These are phyloP conservation scores for Bucorvus abyssinicus DNA, from an alignment of 2,797 vertebrate species.

Conservation along the genomic window DNA sequence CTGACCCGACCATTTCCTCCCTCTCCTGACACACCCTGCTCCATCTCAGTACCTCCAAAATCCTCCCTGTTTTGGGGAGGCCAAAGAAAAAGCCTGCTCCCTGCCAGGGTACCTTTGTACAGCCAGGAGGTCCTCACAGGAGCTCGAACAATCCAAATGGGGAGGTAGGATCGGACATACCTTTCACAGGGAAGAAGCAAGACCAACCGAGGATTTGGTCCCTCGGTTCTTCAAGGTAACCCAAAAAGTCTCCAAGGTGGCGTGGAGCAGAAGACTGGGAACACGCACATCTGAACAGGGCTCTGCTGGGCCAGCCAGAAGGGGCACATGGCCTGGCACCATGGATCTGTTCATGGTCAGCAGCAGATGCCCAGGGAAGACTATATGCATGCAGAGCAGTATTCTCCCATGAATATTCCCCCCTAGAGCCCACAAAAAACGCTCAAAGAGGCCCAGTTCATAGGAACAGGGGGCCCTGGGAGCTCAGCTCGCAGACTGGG, in stretches of 20 bases:
- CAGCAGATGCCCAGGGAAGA: neutral
- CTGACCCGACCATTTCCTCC: too few species aligned
- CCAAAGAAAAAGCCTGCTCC: neutral
- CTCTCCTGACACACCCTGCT: too few species aligned
- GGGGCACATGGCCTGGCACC: neutral
- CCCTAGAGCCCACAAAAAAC: too few species aligned
- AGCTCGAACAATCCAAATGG: neutral
- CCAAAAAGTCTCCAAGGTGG: neutral
- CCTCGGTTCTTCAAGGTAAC: neutral
- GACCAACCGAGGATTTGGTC: neutral
- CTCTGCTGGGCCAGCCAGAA: neutral
- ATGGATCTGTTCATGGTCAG: rapidly evolving
- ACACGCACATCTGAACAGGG: too few species aligned
- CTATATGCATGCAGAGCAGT: neutral
- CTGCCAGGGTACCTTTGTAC: neutral
- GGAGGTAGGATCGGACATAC: neutral
- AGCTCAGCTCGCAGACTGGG: neutral
- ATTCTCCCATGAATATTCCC: neutral
- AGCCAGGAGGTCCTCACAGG: neutral
- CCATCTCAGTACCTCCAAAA: neutral
- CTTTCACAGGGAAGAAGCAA: neutral
- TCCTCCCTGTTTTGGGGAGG: neutral
- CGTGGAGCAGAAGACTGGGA: neutral
- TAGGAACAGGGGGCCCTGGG: neutral
- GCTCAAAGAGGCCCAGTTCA: neutral